Evolutionary conservation across 2,113 vertebrate species (phyloP).

Genomic region (Caracal caracal): DNA sequence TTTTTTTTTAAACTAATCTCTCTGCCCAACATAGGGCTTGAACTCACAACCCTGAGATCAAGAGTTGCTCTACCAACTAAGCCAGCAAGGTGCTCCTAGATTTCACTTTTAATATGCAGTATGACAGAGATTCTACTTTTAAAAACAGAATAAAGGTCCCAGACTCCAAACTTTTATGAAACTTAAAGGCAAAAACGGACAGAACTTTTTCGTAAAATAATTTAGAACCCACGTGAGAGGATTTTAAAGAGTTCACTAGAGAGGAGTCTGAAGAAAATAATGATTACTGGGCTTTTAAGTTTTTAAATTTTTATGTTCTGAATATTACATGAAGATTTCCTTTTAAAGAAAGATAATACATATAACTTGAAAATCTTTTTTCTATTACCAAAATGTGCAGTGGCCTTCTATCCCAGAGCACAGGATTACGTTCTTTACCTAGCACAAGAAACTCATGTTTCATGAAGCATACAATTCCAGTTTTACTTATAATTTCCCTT

Average conservation of each 20-base stretch:
- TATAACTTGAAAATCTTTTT: constrained; percentile 27
- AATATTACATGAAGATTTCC: constrained; percentile 12
- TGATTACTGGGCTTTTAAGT: not conserved
- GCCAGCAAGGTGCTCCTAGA: not conserved
- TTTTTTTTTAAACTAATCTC: not conserved
- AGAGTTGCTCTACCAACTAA: not conserved
- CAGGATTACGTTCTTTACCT: not conserved
- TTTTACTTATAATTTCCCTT: not conserved
- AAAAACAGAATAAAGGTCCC: not conserved
- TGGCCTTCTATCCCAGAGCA: not conserved
- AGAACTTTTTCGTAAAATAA: not conserved
- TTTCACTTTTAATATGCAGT: not conserved
- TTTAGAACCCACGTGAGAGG: not conserved
- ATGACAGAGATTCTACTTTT: not conserved
- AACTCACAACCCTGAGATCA: not conserved
- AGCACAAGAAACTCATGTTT: not conserved
- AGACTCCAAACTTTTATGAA: constrained; percentile 18
- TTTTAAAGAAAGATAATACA: not conserved
- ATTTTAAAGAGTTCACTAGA: not conserved
- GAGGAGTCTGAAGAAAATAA: not conserved
- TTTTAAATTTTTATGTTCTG: constrained; percentile 25
- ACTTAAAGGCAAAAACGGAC: not conserved
- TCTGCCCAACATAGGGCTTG: not conserved
- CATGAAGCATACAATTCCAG: not conserved
- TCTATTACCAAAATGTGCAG: not conserved